phyloP scores from a whole-genome alignment of 2,888 invertebrate genomes.

The Rhimphoctona megacephalus region DNA sequence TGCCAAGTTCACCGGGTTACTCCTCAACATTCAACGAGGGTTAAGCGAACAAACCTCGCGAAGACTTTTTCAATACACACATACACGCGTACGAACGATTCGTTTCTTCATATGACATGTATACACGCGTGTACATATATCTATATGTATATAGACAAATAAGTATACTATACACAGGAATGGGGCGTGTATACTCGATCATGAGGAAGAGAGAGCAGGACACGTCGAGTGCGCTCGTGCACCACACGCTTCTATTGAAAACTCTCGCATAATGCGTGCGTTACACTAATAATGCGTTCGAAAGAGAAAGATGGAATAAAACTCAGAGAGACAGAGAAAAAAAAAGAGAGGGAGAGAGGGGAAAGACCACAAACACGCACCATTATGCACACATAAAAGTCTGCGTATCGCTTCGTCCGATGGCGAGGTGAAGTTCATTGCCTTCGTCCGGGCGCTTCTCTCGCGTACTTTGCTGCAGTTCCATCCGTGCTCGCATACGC shows the following conservation, averaged over 20 bases:
- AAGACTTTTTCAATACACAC: slow-evolving; percentile 33
- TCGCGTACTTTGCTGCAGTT: slow-evolving; percentile 53
- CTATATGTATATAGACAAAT: slow-evolving; percentile 1
- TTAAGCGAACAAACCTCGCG: slow-evolving; percentile 65
- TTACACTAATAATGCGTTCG: slow-evolving; percentile 63
- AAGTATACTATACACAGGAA: slow-evolving; percentile 44
- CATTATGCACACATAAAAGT: slow-evolving; percentile 83
- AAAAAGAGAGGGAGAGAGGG: slow-evolving; percentile 3
- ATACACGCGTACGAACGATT: slow-evolving; percentile 19
- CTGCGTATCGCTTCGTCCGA: slow-evolving; percentile 75
- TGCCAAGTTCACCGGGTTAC: slow-evolving; percentile 61
- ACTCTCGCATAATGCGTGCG: slow-evolving; percentile 69
- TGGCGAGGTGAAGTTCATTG: slow-evolving; percentile 84
- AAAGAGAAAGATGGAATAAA: neutral
- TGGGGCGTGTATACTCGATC: slow-evolving; percentile 62
- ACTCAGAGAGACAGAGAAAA: slow-evolving; percentile 11
- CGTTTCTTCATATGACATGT: slow-evolving; percentile 29
- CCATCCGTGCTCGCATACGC: slow-evolving; percentile 52
- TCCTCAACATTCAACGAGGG: slow-evolving; percentile 62
- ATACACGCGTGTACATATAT: neutral
- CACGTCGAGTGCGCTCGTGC: slow-evolving; percentile 59
- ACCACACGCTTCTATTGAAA: slow-evolving; percentile 68
- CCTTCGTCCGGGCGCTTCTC: slow-evolving; percentile 76
- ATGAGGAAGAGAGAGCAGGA: slow-evolving; percentile 53
- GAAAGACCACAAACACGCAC: slow-evolving; percentile 81